Conservation (phyloP, 2,797 vertebrate species). For the Sternarchorhynchus goeldii region DNA sequence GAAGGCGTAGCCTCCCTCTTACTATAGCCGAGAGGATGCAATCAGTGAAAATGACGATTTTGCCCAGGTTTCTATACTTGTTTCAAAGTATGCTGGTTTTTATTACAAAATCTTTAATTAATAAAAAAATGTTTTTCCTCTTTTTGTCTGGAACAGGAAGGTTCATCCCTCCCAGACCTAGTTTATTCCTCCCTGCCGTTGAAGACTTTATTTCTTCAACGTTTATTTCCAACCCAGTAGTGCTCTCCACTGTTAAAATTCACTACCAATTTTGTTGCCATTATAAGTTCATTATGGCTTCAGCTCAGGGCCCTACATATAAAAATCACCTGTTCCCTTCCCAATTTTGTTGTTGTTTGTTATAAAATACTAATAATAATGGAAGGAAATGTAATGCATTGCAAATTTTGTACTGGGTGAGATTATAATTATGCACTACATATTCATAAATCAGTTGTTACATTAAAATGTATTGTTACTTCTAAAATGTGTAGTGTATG, state of each 20-base stretch:
- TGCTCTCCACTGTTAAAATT: conserved; percentile 39
- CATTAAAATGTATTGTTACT: too few relatives aligned
- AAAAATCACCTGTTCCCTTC: conserved; percentile 45
- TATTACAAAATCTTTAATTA: not conserved
- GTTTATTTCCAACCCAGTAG: conserved; percentile 37
- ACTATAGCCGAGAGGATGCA: not conserved
- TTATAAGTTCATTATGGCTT: conserved; percentile 25
- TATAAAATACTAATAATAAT: too few relatives aligned
- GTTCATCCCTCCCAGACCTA: conserved; percentile 16
- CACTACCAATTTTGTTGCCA: conserved; percentile 31
- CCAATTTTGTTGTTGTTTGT: too few relatives aligned
- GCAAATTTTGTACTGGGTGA: too few relatives aligned
- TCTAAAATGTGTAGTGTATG: too few relatives aligned
- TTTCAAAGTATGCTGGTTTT: conserved; percentile 28
- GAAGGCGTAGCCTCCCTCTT: not conserved
- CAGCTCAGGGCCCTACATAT: conserved; percentile 11
- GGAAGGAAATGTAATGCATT: too few relatives aligned
- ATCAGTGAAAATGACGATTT: conserved; percentile 20
- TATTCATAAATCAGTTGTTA: too few relatives aligned
- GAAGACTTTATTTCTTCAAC: not conserved
- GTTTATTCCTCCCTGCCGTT: conserved; percentile 33
- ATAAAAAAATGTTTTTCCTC: conserved; percentile 11
- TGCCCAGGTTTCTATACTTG: conserved; percentile 17
- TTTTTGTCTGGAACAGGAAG: conserved; percentile 27
- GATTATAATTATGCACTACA: too few relatives aligned